phyloP scores from a whole-genome alignment of 2,113 vertebrate species.

The Dicrurus megarhynchus region DNA sequence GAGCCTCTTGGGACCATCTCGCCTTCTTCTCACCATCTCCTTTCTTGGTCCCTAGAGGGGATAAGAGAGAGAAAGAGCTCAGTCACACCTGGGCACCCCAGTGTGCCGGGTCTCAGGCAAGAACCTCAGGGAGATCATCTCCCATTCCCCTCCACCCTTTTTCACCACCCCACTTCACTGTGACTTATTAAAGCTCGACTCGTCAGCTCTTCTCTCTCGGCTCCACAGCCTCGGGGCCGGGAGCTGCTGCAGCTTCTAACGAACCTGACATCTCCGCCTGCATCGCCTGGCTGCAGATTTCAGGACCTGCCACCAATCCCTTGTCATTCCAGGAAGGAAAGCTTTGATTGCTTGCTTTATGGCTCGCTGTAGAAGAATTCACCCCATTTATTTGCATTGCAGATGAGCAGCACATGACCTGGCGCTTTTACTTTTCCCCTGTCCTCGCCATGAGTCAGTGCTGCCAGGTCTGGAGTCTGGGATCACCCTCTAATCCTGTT shows the following conservation, averaged over 20 bases:
- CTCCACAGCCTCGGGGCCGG: not conserved
- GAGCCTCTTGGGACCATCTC: not conserved
- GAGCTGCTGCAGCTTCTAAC: conserved; percentile 14
- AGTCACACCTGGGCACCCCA: not conserved
- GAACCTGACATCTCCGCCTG: not conserved
- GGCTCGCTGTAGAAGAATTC: not conserved
- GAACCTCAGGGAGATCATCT: not conserved
- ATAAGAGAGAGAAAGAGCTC: not conserved
- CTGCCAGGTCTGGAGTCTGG: not conserved
- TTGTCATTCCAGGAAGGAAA: not conserved
- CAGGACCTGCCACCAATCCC: not conserved
- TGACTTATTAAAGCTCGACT: conserved; percentile 32
- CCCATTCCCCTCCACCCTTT: not conserved
- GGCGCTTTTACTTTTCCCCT: not conserved
- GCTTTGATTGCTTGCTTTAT: not conserved
- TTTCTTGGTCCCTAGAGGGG: not conserved
- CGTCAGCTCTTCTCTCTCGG: not conserved
- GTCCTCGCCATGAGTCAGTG: not conserved
- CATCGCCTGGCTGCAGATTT: not conserved
- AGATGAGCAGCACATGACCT: not conserved
- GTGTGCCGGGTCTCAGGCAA: not conserved
- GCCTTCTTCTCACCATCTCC: not conserved
- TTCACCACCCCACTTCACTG: not conserved
- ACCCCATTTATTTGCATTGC: not conserved
- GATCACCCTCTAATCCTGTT: not conserved